Percentiles rank a stretch among this genome's conserved stretches.
These are phyloP conservation scores for Ceryle rudis DNA, from an alignment of 2,797 vertebrate genomes.

Conservation along the genomic window DNA sequence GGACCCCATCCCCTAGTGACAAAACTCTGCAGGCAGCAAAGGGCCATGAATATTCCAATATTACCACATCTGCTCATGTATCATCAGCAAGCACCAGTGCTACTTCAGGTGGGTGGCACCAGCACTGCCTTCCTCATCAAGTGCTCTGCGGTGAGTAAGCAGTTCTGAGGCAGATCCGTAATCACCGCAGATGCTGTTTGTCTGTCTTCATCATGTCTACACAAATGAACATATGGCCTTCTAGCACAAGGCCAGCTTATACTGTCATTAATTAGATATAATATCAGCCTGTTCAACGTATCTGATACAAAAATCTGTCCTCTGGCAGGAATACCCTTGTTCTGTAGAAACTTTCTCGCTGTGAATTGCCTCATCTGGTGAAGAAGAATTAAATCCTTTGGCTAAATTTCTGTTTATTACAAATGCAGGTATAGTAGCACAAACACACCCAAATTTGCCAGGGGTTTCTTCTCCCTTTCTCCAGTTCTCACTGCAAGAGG, in stretches of 20 bases:
- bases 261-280: conserved; percentile 33
- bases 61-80: neutral
- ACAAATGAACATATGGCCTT: conserved; percentile 44
- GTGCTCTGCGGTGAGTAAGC: neutral
- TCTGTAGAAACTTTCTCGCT: neutral
- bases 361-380: neutral
- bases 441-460: neutral
- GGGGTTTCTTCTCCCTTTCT: neutral
- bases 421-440: neutral
- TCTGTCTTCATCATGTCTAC: neutral
- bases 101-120: conserved; percentile 16
- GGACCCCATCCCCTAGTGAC: neutral
- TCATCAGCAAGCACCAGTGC: neutral
- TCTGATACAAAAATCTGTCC: neutral
- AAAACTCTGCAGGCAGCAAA: neutral
- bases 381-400: neutral
- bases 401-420: neutral
- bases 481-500: neutral
- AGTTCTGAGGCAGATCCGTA: conserved; percentile 23
- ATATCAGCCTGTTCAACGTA: conserved; percentile 8
- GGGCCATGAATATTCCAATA: neutral
- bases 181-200: conserved; percentile 55
- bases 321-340: neutral
- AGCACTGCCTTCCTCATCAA: neutral
- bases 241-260: conserved; percentile 33